Percentiles rank a stretch among this genome's conserved stretches.
Evolutionary conservation across 1,140 invertebrate genomes (phyloP).

Genomic region (Brachionus sp.): DNA sequence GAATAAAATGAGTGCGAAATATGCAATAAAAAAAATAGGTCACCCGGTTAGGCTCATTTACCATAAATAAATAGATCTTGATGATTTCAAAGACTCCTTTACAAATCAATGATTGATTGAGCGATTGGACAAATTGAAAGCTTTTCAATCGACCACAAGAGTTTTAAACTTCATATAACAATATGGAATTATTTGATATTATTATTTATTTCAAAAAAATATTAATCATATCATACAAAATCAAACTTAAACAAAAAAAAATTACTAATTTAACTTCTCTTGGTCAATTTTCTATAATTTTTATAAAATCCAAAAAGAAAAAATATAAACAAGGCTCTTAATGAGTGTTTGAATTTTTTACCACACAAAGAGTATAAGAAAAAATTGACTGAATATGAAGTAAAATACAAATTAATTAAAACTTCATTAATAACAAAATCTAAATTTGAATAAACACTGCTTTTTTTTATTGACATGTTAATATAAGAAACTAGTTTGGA

Average conservation of each 20-base stretch:
- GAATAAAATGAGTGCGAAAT: too few relatives aligned
- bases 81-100: too few relatives aligned
- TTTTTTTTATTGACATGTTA: constrained; percentile 19
- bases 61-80: too few relatives aligned
- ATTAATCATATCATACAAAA: background rate
- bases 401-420: constrained; percentile 45
- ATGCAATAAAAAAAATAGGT: too few relatives aligned
- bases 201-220: too few relatives aligned
- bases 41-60: too few relatives aligned
- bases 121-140: too few relatives aligned
- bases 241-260: background rate
- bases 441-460: constrained; percentile 17
- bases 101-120: too few relatives aligned
- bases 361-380: constrained; percentile 43
- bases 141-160: too few relatives aligned
- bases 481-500: constrained; percentile 24
- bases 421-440: constrained; percentile 42
- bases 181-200: too few relatives aligned
- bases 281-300: background rate
- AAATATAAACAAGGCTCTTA: background rate
- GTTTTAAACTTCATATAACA: too few relatives aligned
- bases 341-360: constrained; percentile 14
- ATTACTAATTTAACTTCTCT: background rate
- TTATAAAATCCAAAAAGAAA: background rate
- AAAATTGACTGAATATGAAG: constrained; percentile 42